Percentiles rank a stretch among this genome's conserved stretches.
Evolutionary conservation across 2,113 vertebrate species (phyloP).

Genomic region (Tychaedon coryphoeus): DNA sequence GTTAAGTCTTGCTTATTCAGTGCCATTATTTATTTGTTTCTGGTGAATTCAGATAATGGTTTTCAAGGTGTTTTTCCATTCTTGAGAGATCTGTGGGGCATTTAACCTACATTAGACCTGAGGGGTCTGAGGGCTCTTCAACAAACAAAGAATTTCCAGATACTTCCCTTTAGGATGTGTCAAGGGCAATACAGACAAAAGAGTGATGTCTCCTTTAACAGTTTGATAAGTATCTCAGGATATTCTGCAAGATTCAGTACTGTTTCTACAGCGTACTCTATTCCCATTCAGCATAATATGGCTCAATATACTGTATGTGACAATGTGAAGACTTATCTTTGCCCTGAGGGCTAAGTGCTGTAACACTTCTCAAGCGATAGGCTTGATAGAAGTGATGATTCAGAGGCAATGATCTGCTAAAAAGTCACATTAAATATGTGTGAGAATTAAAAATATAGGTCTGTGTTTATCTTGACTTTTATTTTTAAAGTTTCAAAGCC

Average conservation of each 20-base stretch:
- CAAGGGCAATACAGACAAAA: constrained; percentile 88
- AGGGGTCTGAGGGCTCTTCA: constrained; percentile 78
- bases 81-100: constrained; percentile 73
- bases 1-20: background rate
- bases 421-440: constrained; percentile 73
- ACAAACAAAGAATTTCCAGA: constrained; percentile 83
- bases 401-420: constrained; percentile 73
- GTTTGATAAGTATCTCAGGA: constrained; percentile 84
- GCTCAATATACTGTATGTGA: constrained; percentile 75
- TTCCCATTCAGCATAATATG: constrained; percentile 80
- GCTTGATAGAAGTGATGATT: constrained; percentile 74
- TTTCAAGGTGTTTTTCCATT: constrained; percentile 75
- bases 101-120: constrained; percentile 82
- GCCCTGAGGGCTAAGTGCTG: constrained; percentile 76
- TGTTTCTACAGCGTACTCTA: constrained; percentile 75
- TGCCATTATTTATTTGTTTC: constrained; percentile 49
- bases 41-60: background rate
- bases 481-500: constrained; percentile 77
- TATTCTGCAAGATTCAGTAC: constrained; percentile 76
- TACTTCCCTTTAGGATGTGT: constrained; percentile 82
- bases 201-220: constrained; percentile 85
- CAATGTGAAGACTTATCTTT: constrained; percentile 84
- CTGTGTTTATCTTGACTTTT: constrained; percentile 75
- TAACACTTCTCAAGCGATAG: constrained; percentile 72
- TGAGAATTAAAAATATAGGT: constrained; percentile 81